A percentile compares a stretch with the other conserved stretches of the same genome.
These are phyloP conservation scores for Anodontia alba DNA, from an alignment of 2,888 invertebrate genomes.

Conservation along the genomic window DNA sequence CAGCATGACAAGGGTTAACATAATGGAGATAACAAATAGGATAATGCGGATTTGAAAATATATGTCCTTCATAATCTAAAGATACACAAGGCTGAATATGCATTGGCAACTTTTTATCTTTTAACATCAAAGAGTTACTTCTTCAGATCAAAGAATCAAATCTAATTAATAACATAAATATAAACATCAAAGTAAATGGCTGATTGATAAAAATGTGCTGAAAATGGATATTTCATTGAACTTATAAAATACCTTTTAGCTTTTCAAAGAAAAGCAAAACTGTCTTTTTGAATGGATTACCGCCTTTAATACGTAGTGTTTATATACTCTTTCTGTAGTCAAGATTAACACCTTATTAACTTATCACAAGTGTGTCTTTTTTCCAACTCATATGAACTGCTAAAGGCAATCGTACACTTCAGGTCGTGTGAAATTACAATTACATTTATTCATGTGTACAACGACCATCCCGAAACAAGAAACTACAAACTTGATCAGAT, in stretches of 20 bases:
- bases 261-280: background rate
- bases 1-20: no score
- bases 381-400: background rate
- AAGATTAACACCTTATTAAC: background rate
- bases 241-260: background rate
- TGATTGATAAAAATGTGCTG: background rate
- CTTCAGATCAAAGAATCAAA: background rate
- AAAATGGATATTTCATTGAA: background rate
- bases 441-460: no score
- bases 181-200: constrained; percentile 5
- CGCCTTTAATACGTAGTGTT: background rate
- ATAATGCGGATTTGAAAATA: background rate
- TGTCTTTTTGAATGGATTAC: background rate
- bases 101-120: background rate
- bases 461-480: no score
- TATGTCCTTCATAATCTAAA: background rate
- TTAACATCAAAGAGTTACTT: background rate
- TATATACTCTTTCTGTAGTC: background rate
- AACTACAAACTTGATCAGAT: no score
- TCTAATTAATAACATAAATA: constrained; percentile 15
- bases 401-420: no score
- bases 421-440: no score
- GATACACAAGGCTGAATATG: background rate
- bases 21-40: background rate
- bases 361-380: background rate